Base-by-base conservation (phyloP, 2,113 vertebrate species). In the Castor canadensis region DNA sequence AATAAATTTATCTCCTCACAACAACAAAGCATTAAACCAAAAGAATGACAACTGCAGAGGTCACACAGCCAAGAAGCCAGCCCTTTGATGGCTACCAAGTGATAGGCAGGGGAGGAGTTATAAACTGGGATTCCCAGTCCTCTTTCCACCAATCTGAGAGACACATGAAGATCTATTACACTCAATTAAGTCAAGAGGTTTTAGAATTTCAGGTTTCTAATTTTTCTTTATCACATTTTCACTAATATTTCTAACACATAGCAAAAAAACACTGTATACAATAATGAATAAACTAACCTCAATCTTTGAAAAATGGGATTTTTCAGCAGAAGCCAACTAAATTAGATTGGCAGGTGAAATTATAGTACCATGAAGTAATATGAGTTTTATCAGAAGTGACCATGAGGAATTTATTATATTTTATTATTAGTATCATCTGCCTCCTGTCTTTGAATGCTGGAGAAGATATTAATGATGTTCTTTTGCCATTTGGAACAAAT, bases 401-500 rank as follows among this genome's bases (percentile, higher is more conserved):
- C 87, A 95, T 32, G 62, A 94, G 19, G n/a, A 62, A 54, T 76
- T 95, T 86, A 87, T 87, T 62, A 56, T 69, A 17, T 54, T 81
- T 93, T 86, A 93, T 93, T 86, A 93, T 95, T 76, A 86, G 66
- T 60, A 96, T 84, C 88, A 96, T 96, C 95, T 97, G 88, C 95
- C 87, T 84, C 73, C 58, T 77, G 54, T 76, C 93, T 95, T 94
- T 52, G 85, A 89, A 83, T 30, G 28, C 71, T 85, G 58, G 12
- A 62, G 81, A 91, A 90, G 45, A 93, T 77, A 94, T 40, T 93
- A 93, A 83, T 85, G 79, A 91, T 82, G 72, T 73, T 96, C 91
- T 94, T 96, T 82, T 95, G 83, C 85, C 93, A 82, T 64, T 72
- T 95, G 86, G 82, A 71, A 94, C 67, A 96, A 71, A 89, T 20